Evolutionary conservation across 1,140 invertebrate genomes (phyloP).

Genomic region (Ceratitis capitata): DNA sequence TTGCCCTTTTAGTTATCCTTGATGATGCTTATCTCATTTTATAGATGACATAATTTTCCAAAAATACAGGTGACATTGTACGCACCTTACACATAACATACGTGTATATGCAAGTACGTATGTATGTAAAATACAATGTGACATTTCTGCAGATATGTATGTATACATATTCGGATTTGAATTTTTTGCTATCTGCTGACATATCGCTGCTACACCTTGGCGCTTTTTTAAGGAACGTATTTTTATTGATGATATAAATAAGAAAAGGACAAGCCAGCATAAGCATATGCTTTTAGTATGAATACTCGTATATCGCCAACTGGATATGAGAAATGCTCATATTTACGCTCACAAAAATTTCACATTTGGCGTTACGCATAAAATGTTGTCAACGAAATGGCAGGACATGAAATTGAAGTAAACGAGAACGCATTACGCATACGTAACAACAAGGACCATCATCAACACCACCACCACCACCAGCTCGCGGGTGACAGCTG

Average conservation of each 20-base stretch:
- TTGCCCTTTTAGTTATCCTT: slow-evolving; percentile 17
- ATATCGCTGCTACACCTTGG: slow-evolving; percentile 6
- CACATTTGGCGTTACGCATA: background rate
- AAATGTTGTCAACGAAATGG: slow-evolving; percentile 26
- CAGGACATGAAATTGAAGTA: slow-evolving; percentile 26
- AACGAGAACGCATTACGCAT: slow-evolving; percentile 1
- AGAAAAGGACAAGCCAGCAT: background rate
- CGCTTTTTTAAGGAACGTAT: background rate
- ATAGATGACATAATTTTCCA: slow-evolving; percentile 28
- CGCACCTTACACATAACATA: background rate
- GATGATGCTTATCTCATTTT: slow-evolving; percentile 18
- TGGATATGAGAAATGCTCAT: background rate
- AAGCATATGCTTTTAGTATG: background rate
- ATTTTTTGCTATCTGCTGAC: background rate
- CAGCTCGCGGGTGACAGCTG: too few relatives aligned
- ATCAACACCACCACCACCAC: too few relatives aligned
- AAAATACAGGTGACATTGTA: slow-evolving; percentile 17
- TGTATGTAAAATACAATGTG: background rate
- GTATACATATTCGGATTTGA: background rate
- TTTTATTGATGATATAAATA: slow-evolving; percentile 37
- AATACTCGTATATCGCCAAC: background rate
- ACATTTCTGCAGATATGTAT: background rate
- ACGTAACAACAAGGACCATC: background rate
- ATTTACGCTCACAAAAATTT: background rate
- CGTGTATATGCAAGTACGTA: background rate